These are phyloP conservation scores for Ispidina lecontei DNA, from an alignment of 2,797 vertebrate species.

Conservation along the genomic window DNA sequence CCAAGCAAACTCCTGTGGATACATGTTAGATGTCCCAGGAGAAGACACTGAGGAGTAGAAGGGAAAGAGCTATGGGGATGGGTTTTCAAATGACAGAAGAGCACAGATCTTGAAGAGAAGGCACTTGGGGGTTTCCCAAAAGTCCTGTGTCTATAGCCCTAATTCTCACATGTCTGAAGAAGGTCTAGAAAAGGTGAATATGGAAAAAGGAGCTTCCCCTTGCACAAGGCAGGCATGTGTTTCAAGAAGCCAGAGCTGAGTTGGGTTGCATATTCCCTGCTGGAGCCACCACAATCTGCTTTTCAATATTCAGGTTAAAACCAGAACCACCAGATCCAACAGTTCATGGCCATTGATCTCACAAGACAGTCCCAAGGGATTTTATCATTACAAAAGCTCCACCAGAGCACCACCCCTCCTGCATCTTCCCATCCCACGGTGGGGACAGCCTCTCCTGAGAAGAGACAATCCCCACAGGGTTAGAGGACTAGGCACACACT, in stretches of 20 bases:
- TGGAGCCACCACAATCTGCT: not conserved
- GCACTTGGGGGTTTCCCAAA: not conserved
- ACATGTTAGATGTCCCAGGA: not conserved
- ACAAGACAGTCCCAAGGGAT: not conserved
- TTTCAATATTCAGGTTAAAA: not conserved
- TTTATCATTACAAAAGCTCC: not conserved
- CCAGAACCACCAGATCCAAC: not conserved
- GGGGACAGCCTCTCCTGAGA: not conserved
- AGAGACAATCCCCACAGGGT: not conserved
- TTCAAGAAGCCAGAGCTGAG: not conserved
- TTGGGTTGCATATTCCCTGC: not conserved
- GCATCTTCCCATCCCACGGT: not conserved
- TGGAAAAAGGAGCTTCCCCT: not conserved
- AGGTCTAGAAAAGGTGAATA: not conserved
- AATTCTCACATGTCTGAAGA: not conserved
- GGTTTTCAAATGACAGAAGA: not conserved
- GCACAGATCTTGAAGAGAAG: not conserved
- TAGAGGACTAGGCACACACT: not conserved
- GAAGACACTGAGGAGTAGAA: accelerated
- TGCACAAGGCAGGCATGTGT: not conserved
- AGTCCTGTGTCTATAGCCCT: not conserved
- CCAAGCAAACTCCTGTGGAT: not conserved
- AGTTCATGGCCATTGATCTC: not conserved
- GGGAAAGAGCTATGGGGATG: not conserved
- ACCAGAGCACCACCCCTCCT: not conserved